These are phyloP conservation scores for Dynastes grantii DNA, from an alignment of 2,888 invertebrate genomes.

Conservation along the genomic window DNA sequence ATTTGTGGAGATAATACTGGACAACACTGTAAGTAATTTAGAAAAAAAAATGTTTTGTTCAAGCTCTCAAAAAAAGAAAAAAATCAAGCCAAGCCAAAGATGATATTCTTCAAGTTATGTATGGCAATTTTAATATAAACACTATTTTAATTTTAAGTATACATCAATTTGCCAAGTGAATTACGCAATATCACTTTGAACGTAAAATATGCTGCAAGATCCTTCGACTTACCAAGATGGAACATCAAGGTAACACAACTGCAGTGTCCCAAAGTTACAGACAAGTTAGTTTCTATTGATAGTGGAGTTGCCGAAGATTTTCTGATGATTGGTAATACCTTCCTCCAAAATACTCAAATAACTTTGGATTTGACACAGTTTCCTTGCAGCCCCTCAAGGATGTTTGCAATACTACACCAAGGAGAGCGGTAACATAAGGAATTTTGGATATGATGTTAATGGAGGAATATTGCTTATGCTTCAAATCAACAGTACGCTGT, in stretches of 20 bases:
- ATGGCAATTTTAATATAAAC: not conserved
- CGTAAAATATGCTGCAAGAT: conserved; percentile 29
- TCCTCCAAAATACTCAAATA: not conserved
- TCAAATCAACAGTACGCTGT: conserved; percentile 75
- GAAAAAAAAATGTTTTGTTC: not conserved
- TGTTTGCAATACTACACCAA: conserved; percentile 80
- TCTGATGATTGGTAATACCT: conserved; percentile 58
- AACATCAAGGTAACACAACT: conserved; percentile 66
- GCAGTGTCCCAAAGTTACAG: conserved; percentile 63
- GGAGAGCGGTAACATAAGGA: conserved; percentile 73
- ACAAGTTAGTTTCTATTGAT: conserved; percentile 50
- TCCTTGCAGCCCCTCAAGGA: conserved; percentile 75
- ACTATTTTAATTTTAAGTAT: conserved; percentile 52
- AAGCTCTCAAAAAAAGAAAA: not conserved
- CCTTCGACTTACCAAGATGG: conserved; percentile 59
- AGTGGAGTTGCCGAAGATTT: conserved; percentile 59
- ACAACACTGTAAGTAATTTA: conserved; percentile 73
- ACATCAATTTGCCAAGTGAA: conserved; percentile 67
- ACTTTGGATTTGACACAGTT: not conserved
- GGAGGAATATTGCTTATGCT: conserved; percentile 58
- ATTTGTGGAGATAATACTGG: conserved; percentile 77
- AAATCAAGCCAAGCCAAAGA: no score
- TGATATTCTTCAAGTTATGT: no score
- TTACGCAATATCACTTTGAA: conserved; percentile 28
- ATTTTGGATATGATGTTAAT: conserved; percentile 79